Evolutionary conservation across 2,113 vertebrate species (phyloP), one percentile per base, ranked within the genome.

Genomic region (Dipodomys ordii): DNA sequence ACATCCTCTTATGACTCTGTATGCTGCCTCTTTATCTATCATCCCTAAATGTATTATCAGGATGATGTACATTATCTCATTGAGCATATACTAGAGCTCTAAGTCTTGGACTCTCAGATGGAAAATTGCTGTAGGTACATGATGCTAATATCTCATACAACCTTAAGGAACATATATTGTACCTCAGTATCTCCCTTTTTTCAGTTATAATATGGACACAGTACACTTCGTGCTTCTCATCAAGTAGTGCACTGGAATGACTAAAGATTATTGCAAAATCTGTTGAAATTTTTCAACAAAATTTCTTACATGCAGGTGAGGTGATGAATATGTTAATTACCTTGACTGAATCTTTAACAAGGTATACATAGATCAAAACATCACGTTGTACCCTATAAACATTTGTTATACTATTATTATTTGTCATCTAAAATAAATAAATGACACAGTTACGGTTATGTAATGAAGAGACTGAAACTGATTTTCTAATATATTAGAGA

Each of bases 401-500:
- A 87, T n/a, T 53, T 35, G 32, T 2, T n/a, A 64, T 35, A 44
- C 2, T 74, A 69, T 91, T 79, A 62, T 68, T 44, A 76, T 44
- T 80, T 82, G 49, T 39, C 30, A 84, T 88, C 23, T 49, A 73
- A 77, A 84, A 60, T 67, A 73, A 73, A 84, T 68, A 72, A 80
- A 39, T 71, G 10, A 68, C 53, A 85, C 57, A n/a, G 77, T 83
- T 76, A 57, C 16, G 69, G 69, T 27, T 72, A 60, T 32, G 73
- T 53, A 89, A 83, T 88, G 25, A 91, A 86, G 32, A 16, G 35
- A 80, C 23, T 28, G 64, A 91, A 79, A 18, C 2, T 90, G 57
- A 92, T 91, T 95, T 95, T 95, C 18, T 93, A 95, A 93, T 81
- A 85, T 57, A 79, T 60, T 64, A 78, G 23, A 71, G 9, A 18